These are phyloP conservation scores for Saxidomus purpurata DNA, from an alignment of 1,140 invertebrate species.

Conservation along the genomic window DNA sequence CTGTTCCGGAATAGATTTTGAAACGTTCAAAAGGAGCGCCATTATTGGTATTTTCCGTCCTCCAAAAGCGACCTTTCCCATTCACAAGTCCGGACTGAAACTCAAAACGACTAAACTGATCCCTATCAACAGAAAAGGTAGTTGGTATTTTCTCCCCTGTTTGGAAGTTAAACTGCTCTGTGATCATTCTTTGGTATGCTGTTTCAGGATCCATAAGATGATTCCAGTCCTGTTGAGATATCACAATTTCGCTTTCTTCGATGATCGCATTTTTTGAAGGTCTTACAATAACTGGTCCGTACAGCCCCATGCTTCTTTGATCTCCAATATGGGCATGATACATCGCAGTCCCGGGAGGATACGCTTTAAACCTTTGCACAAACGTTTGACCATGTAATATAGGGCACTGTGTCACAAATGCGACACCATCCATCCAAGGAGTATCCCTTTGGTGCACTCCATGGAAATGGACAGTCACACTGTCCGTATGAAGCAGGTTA, in stretches of 20 bases:
- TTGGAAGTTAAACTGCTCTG: slow-evolving; percentile 45
- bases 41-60: slow-evolving; percentile 41
- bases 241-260: slow-evolving; percentile 58
- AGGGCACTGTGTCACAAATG: slow-evolving; percentile 96
- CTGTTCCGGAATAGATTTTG: too few species aligned
- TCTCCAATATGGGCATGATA: slow-evolving; percentile 83
- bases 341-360: slow-evolving; percentile 79
- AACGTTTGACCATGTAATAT: slow-evolving; percentile 94
- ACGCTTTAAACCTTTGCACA: slow-evolving; percentile 89
- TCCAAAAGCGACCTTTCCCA: slow-evolving; percentile 74
- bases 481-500: slow-evolving; percentile 89
- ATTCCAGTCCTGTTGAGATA: slow-evolving; percentile 75
- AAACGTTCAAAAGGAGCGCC: slow-evolving; percentile 69
- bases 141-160: neutral
- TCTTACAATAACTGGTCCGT: slow-evolving; percentile 76
- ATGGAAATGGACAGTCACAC: slow-evolving; percentile 95
- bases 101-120: slow-evolving; percentile 64
- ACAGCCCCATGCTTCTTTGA: slow-evolving; percentile 78
- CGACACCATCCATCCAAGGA: slow-evolving; percentile 96
- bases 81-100: slow-evolving; percentile 79
- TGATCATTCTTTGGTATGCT: slow-evolving; percentile 71
- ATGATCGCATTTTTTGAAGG: neutral
- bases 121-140: slow-evolving; percentile 52
- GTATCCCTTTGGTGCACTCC: slow-evolving; percentile 93
- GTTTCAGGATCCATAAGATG: slow-evolving; percentile 71